phyloP scores from a whole-genome alignment of 2,113 vertebrate genomes.

The Paraplagusia blochii region DNA sequence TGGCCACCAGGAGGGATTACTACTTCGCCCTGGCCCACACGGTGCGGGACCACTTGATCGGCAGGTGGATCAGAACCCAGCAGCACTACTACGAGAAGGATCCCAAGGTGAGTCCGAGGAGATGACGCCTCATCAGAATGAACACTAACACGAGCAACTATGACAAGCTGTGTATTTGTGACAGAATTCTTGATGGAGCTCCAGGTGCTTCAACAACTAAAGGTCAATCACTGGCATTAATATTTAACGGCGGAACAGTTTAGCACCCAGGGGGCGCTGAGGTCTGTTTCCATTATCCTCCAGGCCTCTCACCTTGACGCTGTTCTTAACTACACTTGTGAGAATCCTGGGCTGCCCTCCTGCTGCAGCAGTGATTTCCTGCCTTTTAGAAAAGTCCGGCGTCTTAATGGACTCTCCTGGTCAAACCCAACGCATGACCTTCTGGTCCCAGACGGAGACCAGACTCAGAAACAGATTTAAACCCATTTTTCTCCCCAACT shows the following conservation, averaged over 20 bases:
- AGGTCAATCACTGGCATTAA: background rate
- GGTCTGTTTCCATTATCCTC: conserved; percentile 7
- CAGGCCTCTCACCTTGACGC: background rate
- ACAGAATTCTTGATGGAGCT: background rate
- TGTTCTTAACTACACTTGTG: background rate
- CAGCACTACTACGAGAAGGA: conserved; percentile 92
- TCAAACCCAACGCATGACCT: no score
- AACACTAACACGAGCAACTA: background rate
- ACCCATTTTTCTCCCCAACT: no score
- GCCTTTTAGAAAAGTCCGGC: no score
- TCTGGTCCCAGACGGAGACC: no score
- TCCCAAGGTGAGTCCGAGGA: conserved; percentile 85
- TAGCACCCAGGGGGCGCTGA: background rate
- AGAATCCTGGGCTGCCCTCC: no score
- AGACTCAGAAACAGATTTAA: no score
- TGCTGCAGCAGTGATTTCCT: no score
- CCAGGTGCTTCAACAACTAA: background rate
- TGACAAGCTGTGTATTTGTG: background rate
- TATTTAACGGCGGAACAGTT: background rate
- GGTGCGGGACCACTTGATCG: conserved; percentile 86
- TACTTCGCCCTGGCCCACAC: conserved; percentile 89
- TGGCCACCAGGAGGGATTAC: conserved; percentile 85
- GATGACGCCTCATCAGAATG: no score
- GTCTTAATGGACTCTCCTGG: no score
- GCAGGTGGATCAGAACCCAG: conserved; percentile 91